A percentile compares a stretch with the other conserved stretches of the same genome.
These are phyloP conservation scores for Lutjanus argentimaculatus DNA, from an alignment of 2,797 vertebrate genomes.

Conservation along the genomic window DNA sequence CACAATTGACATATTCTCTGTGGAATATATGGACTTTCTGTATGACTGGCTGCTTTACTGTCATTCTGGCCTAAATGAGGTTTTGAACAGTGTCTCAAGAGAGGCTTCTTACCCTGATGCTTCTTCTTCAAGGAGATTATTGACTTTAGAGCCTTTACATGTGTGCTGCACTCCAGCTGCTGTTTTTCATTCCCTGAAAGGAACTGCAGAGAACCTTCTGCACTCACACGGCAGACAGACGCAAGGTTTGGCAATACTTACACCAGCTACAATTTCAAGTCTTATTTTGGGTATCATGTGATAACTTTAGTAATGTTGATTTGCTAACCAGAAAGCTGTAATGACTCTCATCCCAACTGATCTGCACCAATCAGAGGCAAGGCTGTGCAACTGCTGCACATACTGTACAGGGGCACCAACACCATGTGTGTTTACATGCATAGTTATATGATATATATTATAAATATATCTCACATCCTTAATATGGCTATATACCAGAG, in stretches of 20 bases:
- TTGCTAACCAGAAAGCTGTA: slow-evolving; percentile 4
- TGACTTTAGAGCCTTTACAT: slow-evolving; percentile 2
- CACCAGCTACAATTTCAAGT: background rate
- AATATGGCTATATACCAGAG: background rate
- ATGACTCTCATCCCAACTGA: background rate
- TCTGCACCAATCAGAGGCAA: background rate
- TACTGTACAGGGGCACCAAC: background rate
- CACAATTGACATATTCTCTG: slow-evolving; percentile 12
- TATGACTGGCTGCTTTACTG: background rate
- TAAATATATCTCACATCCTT: background rate
- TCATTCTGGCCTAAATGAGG: slow-evolving; percentile 1
- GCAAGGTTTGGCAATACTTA: background rate
- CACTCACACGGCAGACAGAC: background rate
- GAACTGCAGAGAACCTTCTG: background rate
- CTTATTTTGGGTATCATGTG: background rate
- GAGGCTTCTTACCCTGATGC: background rate
- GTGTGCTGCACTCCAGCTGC: slow-evolving; percentile 1
- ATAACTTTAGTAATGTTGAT: background rate
- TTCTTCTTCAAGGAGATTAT: background rate
- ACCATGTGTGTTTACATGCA: background rate
- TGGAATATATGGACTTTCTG: background rate
- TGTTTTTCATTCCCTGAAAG: background rate
- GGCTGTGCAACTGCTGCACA: background rate
- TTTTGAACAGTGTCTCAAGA: background rate
- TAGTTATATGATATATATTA: background rate